These are phyloP conservation scores for Streblospio benedicti DNA, from an alignment of 1,140 invertebrate species.

Conservation along the genomic window DNA sequence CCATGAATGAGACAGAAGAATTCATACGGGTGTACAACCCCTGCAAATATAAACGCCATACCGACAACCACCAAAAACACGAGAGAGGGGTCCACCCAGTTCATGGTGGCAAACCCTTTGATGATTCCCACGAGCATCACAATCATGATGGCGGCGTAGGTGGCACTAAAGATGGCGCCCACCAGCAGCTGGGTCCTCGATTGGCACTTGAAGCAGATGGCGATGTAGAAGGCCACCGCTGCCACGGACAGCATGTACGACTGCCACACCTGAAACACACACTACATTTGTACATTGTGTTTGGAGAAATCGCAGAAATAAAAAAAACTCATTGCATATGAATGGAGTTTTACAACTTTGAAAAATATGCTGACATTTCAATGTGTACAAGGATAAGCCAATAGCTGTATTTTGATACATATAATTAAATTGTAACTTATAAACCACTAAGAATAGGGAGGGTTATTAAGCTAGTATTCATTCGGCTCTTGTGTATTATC, in stretches of 20 bases:
- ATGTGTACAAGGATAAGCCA: too few species aligned
- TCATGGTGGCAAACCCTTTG: constrained; percentile 25
- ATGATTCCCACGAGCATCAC: constrained; percentile 38
- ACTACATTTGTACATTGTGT: constrained; percentile 41
- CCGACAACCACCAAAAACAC: constrained; percentile 33
- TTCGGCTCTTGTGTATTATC: constrained; percentile 12
- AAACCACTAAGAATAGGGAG: constrained; percentile 1
- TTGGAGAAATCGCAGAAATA: neutral
- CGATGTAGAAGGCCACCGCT: constrained; percentile 49
- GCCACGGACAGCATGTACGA: constrained; percentile 47
- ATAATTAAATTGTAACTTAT: too few species aligned
- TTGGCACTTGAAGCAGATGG: constrained; percentile 49
- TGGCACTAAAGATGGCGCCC: constrained; percentile 35
- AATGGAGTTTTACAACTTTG: too few species aligned
- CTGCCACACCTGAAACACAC: constrained; percentile 47
- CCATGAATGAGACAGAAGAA: constrained; percentile 34
- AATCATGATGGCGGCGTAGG: constrained; percentile 44
- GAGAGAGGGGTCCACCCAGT: constrained; percentile 31
- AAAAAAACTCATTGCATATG: too few species aligned
- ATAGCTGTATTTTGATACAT: too few species aligned
- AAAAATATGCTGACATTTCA: too few species aligned
- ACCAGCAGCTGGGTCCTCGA: constrained; percentile 47
- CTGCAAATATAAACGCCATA: constrained; percentile 31
- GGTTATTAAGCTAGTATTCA: neutral
- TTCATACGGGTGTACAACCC: constrained; percentile 38